Base-by-base conservation (phyloP, 1,140 invertebrate genomes). In the Bombus waltoni region DNA sequence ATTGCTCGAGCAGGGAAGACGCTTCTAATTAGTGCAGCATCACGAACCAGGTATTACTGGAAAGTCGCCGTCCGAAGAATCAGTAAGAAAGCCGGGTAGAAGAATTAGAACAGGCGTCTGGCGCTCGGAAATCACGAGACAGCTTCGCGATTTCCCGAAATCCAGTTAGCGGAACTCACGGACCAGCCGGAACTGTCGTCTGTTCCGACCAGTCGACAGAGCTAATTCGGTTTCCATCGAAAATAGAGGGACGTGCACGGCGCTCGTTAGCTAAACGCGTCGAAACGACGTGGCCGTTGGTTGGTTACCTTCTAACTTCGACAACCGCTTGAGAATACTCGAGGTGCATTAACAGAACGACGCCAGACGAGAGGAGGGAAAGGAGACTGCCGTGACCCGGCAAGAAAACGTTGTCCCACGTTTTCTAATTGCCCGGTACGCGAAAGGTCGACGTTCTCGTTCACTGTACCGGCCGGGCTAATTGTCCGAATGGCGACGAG, bases 191-290 rank as follows among this genome's bases (percentile, higher is more conserved):
- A 83, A 86, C 83, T 85, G 53, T 6, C 47, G 88, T 86, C 70
- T 40, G 77, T 76, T 76, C 59, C 32, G 59, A 9, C 82, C 28
- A 74, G 35, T 35, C 38, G 44, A 47, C 71, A 40, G 62, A 38
- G 86, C 79, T 88, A 90, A 90, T 85, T 88, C 79, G 79, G 88
- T 90, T 90, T 88, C 73, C 89, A 90, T 90, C 83, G 89, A 90
- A 90, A 86, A 84, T 81, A 88, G 81, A 84, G 70, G 68, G 68
- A 87, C 78, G 86, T 57, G 85, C 85, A 44, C 85, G 57, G 42
- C 35, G 83, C 89, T 90, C 88, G 87, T 90, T 90, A 90, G 79
- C 80, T 85, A 83, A 85, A 70, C 82, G 79, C 40, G 88, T 28
- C 75, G 81, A 70, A 87, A 78, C 70, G 82, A 76, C 82, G 66